phyloP scores from a whole-genome alignment of 2,113 vertebrate species.

The Halcyon malimbica region DNA sequence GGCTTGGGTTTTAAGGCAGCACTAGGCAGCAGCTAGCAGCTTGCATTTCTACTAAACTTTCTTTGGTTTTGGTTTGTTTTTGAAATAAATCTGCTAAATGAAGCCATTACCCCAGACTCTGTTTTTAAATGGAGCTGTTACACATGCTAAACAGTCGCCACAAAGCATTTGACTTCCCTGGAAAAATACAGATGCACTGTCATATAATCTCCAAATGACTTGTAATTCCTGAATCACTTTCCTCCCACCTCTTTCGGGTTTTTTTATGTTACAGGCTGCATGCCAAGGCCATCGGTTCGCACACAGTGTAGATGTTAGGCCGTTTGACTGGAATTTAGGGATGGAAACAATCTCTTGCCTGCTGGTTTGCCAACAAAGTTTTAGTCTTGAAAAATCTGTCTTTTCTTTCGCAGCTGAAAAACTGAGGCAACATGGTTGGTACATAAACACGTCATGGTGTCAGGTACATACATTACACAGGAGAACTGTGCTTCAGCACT shows the following conservation, averaged over 20 bases:
- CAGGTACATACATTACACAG: not conserved
- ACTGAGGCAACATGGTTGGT: conserved; percentile 26
- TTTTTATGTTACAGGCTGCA: conserved; percentile 37
- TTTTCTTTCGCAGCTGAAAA: conserved; percentile 46
- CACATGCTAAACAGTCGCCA: not conserved
- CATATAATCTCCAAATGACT: not conserved
- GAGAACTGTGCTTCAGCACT: conserved; percentile 10
- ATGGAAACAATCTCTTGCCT: conserved; percentile 39
- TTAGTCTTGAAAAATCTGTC: conserved; percentile 56
- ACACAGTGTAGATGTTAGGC: conserved; percentile 33
- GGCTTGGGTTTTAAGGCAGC: not conserved
- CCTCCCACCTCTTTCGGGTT: conserved; percentile 40
- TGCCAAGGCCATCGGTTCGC: conserved; percentile 64
- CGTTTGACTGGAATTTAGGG: conserved; percentile 48
- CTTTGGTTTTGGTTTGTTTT: not conserved
- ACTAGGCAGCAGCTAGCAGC: not conserved
- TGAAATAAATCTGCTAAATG: not conserved
- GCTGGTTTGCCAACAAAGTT: conserved; percentile 53
- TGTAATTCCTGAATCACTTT: conserved; percentile 60
- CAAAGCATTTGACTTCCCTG: conserved; percentile 41
- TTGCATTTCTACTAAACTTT: not conserved
- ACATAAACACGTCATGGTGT: conserved; percentile 33
- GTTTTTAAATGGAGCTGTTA: not conserved
- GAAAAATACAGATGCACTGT: not conserved
- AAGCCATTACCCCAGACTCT: not conserved